Evolutionary conservation across 2,888 invertebrate species (phyloP).

Genomic region (Magallana nippona): DNA sequence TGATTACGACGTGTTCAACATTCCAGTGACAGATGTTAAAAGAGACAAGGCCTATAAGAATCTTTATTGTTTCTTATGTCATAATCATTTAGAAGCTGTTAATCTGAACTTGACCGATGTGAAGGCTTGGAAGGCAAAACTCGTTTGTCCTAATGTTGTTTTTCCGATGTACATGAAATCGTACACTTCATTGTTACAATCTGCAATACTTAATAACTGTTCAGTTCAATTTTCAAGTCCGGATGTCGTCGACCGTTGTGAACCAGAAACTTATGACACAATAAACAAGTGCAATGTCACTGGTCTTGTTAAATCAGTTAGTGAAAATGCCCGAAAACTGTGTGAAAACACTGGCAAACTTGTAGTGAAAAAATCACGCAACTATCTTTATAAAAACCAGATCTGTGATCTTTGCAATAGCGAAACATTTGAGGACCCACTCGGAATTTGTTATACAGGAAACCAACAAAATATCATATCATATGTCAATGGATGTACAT

Average conservation of each 20-base stretch:
- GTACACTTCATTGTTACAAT: background rate
- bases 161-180: background rate
- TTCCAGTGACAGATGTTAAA: background rate
- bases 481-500: too few relatives aligned
- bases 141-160: background rate
- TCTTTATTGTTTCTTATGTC: background rate
- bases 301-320: background rate
- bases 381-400: background rate
- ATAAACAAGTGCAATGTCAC: background rate
- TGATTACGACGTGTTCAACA: background rate
- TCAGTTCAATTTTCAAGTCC: background rate
- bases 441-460: background rate
- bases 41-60: background rate
- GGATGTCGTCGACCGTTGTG: background rate
- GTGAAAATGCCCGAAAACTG: background rate
- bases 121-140: background rate
- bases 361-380: background rate
- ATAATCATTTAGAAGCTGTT: background rate
- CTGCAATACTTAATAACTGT: background rate
- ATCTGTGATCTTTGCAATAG: slow-evolving; percentile 6
- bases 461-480: too few relatives aligned
- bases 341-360: background rate
- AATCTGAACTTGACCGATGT: background rate
- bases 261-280: background rate
- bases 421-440: background rate